These are phyloP conservation scores for Heliconius ismenius DNA, from an alignment of 2,888 invertebrate genomes.

Conservation along the genomic window DNA sequence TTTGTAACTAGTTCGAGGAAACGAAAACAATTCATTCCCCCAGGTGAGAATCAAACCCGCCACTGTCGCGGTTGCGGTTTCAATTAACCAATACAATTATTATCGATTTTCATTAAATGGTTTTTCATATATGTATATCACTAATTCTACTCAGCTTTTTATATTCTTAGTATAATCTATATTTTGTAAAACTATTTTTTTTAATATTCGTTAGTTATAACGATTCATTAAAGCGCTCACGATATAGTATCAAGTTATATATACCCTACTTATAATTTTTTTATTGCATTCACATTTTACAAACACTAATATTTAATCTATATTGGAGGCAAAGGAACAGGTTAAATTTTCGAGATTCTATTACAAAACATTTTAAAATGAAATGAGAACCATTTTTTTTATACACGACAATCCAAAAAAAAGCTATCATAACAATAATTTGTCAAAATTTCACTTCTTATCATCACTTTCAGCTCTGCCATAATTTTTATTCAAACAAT, in stretches of 20 bases:
- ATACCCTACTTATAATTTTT: slow-evolving; percentile 21
- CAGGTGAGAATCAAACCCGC: neutral
- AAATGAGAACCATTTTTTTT: neutral
- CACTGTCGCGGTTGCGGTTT: neutral
- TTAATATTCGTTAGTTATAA: slow-evolving; percentile 15
- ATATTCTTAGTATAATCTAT: slow-evolving; percentile 14
- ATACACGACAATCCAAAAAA: neutral
- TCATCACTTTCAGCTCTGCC: slow-evolving; percentile 17
- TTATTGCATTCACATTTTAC: slow-evolving; percentile 18
- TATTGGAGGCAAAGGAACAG: slow-evolving; percentile 27
- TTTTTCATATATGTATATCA: neutral
- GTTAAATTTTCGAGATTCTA: slow-evolving; percentile 29
- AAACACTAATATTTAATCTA: slow-evolving; percentile 22
- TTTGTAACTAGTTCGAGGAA: neutral
- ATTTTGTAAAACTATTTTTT: slow-evolving; percentile 11
- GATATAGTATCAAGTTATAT: slow-evolving; percentile 22
- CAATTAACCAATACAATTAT: neutral
- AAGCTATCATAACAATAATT: slow-evolving; percentile 14
- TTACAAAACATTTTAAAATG: neutral
- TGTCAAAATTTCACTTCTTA: slow-evolving; percentile 17
- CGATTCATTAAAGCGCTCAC: slow-evolving; percentile 24
- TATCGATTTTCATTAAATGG: slow-evolving; percentile 3
- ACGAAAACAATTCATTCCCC: too few relatives aligned
- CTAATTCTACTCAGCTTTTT: slow-evolving; percentile 9
- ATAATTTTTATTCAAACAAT: slow-evolving; percentile 26